phyloP scores from a whole-genome alignment of 2,888 invertebrate species.

The Paralinhomoeus sp. region DNA sequence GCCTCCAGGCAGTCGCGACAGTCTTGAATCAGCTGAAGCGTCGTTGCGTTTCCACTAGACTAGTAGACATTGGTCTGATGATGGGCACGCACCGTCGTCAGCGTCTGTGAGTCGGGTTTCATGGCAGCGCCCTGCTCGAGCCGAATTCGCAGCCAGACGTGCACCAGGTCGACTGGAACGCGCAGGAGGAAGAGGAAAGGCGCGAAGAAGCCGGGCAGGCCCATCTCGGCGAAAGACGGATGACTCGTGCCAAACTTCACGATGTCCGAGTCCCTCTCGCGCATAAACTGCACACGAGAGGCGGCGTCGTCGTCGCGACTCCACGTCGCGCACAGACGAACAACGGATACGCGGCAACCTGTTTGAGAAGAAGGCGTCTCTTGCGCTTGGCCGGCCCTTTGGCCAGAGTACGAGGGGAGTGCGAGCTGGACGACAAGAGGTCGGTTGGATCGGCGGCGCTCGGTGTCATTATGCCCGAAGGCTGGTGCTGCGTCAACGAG shows the following conservation, averaged over 20 bases:
- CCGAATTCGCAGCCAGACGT: conserved; percentile 64
- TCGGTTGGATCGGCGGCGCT: too few species aligned
- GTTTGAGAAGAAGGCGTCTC: too few species aligned
- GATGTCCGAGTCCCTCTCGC: conserved; percentile 32
- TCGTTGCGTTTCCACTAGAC: too few species aligned
- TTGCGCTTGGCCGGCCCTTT: too few species aligned
- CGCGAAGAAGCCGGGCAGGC: conserved; percentile 56
- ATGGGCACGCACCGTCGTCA: too few species aligned
- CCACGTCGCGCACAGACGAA: too few species aligned
- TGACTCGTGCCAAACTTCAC: conserved; percentile 52
- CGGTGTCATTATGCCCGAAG: too few species aligned
- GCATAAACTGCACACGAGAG: background rate
- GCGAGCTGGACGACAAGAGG: too few species aligned
- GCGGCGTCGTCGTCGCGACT: too few species aligned
- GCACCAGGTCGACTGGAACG: conserved; percentile 67
- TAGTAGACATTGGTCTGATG: too few species aligned
- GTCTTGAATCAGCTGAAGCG: conserved; percentile 66
- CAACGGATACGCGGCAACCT: conserved; percentile 1
- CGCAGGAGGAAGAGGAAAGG: conserved; percentile 62
- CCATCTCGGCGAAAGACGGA: conserved; percentile 47
- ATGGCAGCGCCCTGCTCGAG: conserved; percentile 51
- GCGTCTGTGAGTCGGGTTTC: conserved; percentile 13
- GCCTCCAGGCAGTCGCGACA: conserved; percentile 65
- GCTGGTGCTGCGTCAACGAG: too few species aligned
- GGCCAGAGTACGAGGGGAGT: too few species aligned